Base-by-base conservation (phyloP, 2,888 invertebrate species). In the Antitype chi region DNA sequence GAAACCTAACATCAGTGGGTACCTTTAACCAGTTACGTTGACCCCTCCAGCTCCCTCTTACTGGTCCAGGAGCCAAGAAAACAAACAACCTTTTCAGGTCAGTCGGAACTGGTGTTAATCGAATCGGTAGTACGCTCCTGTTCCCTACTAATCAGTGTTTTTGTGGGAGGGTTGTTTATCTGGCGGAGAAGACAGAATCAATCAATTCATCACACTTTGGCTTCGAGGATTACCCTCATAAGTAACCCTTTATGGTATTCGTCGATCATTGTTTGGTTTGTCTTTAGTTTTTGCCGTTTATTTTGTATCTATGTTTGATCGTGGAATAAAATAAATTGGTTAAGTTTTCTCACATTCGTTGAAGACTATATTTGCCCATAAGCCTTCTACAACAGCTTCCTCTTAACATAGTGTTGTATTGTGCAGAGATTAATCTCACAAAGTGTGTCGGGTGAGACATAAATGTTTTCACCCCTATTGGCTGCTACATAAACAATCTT, bases 401-500 rank as follows among this genome's bases (percentile, higher is more conserved):
- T 53, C 57, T 60, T 23, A 57, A 68, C 28, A 59, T 70, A 67
- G 63, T 64, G 69, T 75, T 81, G 23, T 60, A 52, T 77, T 77
- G 47, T 47, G n/a, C 20, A 59, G 13, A 78, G n/a, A 78, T 74
- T 67, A 62, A 81, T 78, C 70, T 79, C 38, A 69, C 60, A 75
- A 79, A 75, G 74, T 83, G 90, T 90, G 90, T 68, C 59, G 78
- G 38, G 64, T 53, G 55, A 28, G 47, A 69, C 60, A 69, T 64
- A 92, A 93, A 94, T 64, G 93, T 94, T 93, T 93, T 93, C 93
- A 85, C 87, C 91, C 82, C 92, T 93, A 94, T 94, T 93, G 92
- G 91, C 88, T 91, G 89, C 88, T 91, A 91, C 90, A 91, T 91
- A 91, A 91, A 89, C 89, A 90, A 87, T 89, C 89, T 89, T 89